These are phyloP conservation scores for Zeus faber DNA, from an alignment of 2,113 vertebrate genomes.

Conservation along the genomic window DNA sequence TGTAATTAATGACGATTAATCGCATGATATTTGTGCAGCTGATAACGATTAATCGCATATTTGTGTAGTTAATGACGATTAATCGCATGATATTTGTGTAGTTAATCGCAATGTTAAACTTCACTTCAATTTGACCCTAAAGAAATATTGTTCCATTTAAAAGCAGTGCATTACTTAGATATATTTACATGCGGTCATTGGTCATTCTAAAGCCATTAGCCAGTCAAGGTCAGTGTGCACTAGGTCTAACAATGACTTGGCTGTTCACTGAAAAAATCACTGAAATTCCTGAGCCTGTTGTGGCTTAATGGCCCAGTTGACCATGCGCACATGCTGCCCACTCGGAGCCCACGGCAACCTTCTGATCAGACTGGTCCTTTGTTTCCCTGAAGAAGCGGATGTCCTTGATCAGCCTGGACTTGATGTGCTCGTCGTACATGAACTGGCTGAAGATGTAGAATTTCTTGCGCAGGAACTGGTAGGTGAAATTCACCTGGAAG, in stretches of 20 bases:
- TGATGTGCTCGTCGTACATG: constrained; percentile 99
- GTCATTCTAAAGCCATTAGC: background rate
- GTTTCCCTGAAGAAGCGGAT: constrained; percentile 97
- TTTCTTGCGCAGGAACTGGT: constrained; percentile 97
- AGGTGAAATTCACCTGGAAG: constrained; percentile 95
- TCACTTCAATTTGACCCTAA: no score
- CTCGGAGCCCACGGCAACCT: constrained; percentile 82
- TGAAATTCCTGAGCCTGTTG: background rate
- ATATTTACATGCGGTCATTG: no score
- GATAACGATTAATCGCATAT: no score
- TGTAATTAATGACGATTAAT: no score
- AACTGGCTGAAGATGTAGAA: constrained; percentile 99
- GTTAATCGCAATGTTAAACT: no score
- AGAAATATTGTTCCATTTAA: no score
- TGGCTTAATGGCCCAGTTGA: background rate
- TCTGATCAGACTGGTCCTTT: constrained; percentile 98
- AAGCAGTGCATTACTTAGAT: no score
- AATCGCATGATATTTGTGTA: no score
- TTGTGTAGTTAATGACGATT: no score
- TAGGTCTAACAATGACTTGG: background rate
- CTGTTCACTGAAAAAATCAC: background rate
- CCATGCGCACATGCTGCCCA: background rate
- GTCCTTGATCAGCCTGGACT: constrained; percentile 97
- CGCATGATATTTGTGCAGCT: no score
- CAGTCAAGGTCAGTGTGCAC: background rate